Evolutionary conservation across 2,113 vertebrate species (phyloP), one percentile per base, ranked within the genome.

Genomic region (Gavia stellata): DNA sequence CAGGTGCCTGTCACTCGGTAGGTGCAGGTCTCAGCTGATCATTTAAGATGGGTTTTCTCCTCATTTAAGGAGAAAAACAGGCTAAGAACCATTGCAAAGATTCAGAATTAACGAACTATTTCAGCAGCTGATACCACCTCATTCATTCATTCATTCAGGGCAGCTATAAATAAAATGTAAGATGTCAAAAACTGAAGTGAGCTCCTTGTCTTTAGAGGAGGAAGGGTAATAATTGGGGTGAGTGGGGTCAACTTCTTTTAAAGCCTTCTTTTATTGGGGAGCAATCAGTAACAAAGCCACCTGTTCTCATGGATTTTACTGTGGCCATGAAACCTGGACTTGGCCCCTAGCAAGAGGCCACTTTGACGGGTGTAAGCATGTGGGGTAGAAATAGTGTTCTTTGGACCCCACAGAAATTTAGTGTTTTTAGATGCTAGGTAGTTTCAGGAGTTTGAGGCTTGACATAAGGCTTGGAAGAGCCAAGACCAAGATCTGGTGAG

Each of bases 371-470:
- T 26, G 14, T 56, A 61, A 67, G 68, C 28, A 36, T 19, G 29
- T 61, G 58, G 91, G 81, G 79, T 59, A 23, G 61, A 78, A 88
- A 78, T 4, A 52, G 47, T 23, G 31, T 56, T 92, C 83, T 87
- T 80, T 92, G 91, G 92, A 96, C 78, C 78, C 66, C 93, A 92
- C 61, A 81, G 56, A 88, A 90, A 63, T 70, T 25, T 52, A 94
- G 86, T 65, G 78, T 2, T 87, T 81, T 81, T n/a, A 70, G 50
- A 84, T 63, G 53, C 67, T 87, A 88, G 88, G 78, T 86, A 66
- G 68, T 87, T 84, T 88, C 70, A 88, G 52, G 38, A 92, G 74
- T 42, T 61, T 38, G 73, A 84, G 40, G 52, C 67, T 94, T 81
- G 44, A 70, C n/a, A n/a, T 44, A 77, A 91, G 59, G 38, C 74